A percentile compares a stretch with the other conserved stretches of the same genome.
phyloP scores from a whole-genome alignment of 2,113 vertebrate species.

The Catharus minimus region DNA sequence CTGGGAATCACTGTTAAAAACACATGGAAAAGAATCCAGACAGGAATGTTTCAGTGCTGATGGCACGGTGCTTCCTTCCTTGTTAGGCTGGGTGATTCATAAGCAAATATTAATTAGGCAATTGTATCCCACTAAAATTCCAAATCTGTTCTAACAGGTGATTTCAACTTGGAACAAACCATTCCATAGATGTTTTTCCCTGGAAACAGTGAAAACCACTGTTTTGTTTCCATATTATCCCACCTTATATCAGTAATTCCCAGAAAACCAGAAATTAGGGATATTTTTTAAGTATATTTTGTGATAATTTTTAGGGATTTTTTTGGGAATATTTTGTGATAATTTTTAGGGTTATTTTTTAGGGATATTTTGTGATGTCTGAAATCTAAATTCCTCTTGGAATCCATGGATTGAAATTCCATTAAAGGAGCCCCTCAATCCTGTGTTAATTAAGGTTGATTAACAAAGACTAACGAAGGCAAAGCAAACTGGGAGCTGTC shows the following conservation, averaged over 20 bases:
- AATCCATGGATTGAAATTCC: not conserved
- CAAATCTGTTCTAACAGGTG: not conserved
- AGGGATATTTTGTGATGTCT: not conserved
- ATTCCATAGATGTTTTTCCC: not conserved
- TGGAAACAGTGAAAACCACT: not conserved
- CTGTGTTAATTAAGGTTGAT: not conserved
- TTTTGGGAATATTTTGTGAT: not conserved
- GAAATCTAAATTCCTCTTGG: not conserved
- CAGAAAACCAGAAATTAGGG: not conserved
- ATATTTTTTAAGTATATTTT: no score
- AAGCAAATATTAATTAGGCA: not conserved
- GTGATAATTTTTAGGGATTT: not conserved
- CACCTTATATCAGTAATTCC: not conserved
- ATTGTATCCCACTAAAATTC: not conserved
- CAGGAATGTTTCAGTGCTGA: fast-evolving
- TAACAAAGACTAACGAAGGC: not conserved
- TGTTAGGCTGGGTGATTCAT: fast-evolving
- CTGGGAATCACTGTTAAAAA: fast-evolving
- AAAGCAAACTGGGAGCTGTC: not conserved
- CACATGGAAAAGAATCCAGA: fast-evolving
- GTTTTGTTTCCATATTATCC: not conserved
- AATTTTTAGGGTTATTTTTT: not conserved
- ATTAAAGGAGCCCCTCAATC: not conserved
- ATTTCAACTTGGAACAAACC: not conserved
- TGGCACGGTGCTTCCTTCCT: not conserved